Evolutionary conservation across 2,797 vertebrate genomes (phyloP), one percentile per base, ranked within the genome.

Genomic region (Orientallactaga sibirica): DNA sequence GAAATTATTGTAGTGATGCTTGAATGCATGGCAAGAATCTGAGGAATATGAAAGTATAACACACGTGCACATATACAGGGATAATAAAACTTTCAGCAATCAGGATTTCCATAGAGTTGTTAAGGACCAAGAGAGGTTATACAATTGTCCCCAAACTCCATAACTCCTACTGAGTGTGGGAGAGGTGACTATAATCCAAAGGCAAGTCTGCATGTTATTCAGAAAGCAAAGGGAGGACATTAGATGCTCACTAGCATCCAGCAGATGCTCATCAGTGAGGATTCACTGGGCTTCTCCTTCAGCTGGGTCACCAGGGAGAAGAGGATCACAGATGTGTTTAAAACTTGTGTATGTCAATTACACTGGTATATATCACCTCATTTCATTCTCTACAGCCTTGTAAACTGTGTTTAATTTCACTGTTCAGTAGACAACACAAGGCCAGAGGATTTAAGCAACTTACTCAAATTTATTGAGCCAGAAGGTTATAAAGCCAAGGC

Each of bases 391-490:
- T 67, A 33, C 48, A 74, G 12, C n/a, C 25, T 75, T 74, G 25
- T 79, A 78, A 79, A 83, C 9, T 62, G 48, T 68, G 48, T 74
- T 88, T 86, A n/a, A 86, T 86, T 79, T 91, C 62, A 68, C 29
- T 20, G 37, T 67, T 74, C 16, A 9, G 43, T 68, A 71, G 43
- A 25, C n/a, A 82, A 86, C 52, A 86, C 33, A 80, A 86, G 77
- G 52, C n/a, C 73, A 22, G 70, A 87, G 71, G 71, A 87, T 87
- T 86, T 73, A 73, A 67, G 71, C 52, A 90, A 73, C 43, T 77
- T 81, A 52, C 24, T 71, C 58, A 66, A 24, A 67, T 68, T 64
- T 78, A 67, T 27, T 71, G 24, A 87, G 8, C 33, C 43, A 73
- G 64, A 73, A 67, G 33, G 19, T 73, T 78, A n/a, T 61, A 43